Evolutionary conservation across 37 sponge, comb jelly and placozoan genomes (phyloP).

Genomic region (Sycon ciliatum): DNA sequence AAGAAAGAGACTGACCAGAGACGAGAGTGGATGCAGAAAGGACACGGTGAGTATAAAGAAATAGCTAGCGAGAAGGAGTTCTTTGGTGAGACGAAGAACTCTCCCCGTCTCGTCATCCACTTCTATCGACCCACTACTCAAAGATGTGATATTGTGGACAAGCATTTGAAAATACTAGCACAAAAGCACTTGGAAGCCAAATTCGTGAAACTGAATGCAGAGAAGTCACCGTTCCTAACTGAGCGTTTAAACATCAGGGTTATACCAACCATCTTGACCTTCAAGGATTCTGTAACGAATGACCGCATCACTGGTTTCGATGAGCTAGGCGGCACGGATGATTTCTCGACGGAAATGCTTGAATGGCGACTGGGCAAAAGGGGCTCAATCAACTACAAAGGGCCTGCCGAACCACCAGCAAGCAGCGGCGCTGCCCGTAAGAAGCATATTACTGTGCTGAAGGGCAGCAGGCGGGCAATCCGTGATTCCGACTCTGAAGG

Average conservation of each 20-base stretch:
- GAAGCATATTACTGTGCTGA: no score
- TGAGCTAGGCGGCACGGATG: constrained; percentile 82
- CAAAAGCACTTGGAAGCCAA: constrained; percentile 83
- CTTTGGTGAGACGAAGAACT: constrained; percentile 83
- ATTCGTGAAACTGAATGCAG: constrained; percentile 83
- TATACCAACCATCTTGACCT: constrained; percentile 75
- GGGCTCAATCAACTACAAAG: constrained; percentile 76
- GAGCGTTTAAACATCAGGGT: constrained; percentile 75
- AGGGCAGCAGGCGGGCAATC: no score
- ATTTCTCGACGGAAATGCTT: constrained; percentile 88
- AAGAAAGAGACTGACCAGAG: constrained; percentile 68
- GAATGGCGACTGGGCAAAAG: constrained; percentile 88
- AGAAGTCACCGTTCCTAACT: constrained; percentile 81
- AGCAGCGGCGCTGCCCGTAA: no score
- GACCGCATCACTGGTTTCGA: constrained; percentile 94
- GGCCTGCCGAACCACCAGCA: no score
- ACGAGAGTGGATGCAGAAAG: constrained; percentile 66
- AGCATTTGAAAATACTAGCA: constrained; percentile 77
- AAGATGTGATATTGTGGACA: constrained; percentile 96
- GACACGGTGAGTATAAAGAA: constrained; percentile 83
- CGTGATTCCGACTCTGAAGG: no score
- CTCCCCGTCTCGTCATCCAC: constrained; percentile 77
- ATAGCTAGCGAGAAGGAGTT: constrained; percentile 87
- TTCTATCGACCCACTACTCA: constrained; percentile 77
- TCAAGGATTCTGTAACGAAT: constrained; percentile 60